Conservation (phyloP, 2,888 invertebrate species). For the Tortrix viridana region DNA sequence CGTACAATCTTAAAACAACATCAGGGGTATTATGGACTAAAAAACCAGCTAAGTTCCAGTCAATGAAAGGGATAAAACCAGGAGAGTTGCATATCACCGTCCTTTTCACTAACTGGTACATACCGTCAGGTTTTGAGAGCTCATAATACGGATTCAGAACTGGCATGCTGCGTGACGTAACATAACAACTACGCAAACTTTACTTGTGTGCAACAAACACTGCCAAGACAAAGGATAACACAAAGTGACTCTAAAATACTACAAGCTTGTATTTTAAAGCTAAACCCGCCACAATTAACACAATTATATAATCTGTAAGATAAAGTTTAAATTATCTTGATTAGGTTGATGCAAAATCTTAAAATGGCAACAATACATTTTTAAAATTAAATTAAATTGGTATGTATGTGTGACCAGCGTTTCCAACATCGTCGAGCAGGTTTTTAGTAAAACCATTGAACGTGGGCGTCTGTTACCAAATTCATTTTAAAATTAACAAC, state of each 20-base stretch:
- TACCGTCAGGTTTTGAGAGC: too few species aligned
- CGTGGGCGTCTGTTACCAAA: conserved; percentile 61
- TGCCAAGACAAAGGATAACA: neutral
- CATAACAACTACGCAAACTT: conserved; percentile 20
- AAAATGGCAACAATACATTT: neutral
- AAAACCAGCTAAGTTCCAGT: too few species aligned
- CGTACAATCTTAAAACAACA: conserved; percentile 26
- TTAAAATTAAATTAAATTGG: neutral
- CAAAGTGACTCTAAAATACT: conserved; percentile 4
- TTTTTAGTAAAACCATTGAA: conserved; percentile 40
- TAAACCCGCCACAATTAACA: neutral
- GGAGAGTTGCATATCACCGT: too few species aligned
- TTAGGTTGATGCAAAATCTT: neutral
- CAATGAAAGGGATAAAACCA: too few species aligned
- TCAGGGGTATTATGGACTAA: too few species aligned
- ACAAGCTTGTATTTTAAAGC: neutral
- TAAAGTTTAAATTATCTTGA: neutral
- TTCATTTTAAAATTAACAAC: conserved; percentile 47
- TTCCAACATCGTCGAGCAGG: conserved; percentile 40
- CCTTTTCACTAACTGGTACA: too few species aligned
- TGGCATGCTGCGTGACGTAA: conserved; percentile 33
- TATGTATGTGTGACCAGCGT: neutral
- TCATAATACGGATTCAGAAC: too few species aligned
- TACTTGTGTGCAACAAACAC: conserved; percentile 27
- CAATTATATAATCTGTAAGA: neutral